Evolutionary conservation across 2,888 invertebrate species (phyloP).

Genomic region (Andrena camellia): DNA sequence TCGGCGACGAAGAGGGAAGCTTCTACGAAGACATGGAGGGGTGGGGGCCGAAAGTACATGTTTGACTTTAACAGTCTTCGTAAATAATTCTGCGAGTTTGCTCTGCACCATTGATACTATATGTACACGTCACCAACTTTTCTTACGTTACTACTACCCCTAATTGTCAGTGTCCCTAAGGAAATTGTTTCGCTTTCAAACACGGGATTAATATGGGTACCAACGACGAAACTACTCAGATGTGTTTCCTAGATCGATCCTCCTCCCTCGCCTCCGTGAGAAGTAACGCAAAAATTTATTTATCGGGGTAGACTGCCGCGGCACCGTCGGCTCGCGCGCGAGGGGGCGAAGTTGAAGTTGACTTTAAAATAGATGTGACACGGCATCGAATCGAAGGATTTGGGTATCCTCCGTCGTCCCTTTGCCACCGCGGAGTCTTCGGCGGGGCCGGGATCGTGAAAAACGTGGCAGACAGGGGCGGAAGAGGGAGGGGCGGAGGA

Average conservation of each 20-base stretch:
- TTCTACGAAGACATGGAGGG: not conserved
- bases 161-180: too few relatives aligned
- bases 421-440: conserved; percentile 5
- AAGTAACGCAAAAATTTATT: conserved; percentile 38
- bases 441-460: conserved; percentile 18
- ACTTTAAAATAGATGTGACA: conserved; percentile 51
- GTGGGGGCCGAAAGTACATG: too few relatives aligned
- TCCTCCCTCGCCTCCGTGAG: not conserved
- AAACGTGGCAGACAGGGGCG: conserved; percentile 19
- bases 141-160: too few relatives aligned
- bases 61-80: too few relatives aligned
- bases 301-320: conserved; percentile 27
- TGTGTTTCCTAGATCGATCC: not conserved
- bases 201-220: too few relatives aligned
- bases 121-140: too few relatives aligned
- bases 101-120: too few relatives aligned
- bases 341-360: conserved; percentile 30
- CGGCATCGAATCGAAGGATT: conserved; percentile 42
- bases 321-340: conserved; percentile 21
- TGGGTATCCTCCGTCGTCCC: conserved; percentile 12
- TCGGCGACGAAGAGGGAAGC: not conserved
- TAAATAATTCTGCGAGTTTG: too few relatives aligned
- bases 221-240: not conserved
- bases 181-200: too few relatives aligned
- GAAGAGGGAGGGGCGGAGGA: not conserved